Conservation (phyloP, 1,140 invertebrate genomes). For the Camponotus floridanus region DNA sequence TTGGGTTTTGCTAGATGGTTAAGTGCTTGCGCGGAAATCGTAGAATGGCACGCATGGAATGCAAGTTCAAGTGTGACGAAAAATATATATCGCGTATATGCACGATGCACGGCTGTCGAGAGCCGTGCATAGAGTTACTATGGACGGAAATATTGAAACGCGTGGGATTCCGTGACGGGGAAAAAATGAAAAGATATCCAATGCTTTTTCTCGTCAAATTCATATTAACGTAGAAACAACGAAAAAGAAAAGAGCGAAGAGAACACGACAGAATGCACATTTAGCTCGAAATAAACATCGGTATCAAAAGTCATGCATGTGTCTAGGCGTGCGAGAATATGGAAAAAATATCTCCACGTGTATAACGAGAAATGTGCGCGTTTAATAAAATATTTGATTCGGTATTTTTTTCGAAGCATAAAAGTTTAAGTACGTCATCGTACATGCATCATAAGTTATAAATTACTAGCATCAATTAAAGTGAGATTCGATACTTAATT, state of each 20-base stretch:
- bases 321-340: background rate
- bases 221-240: background rate
- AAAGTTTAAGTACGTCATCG: background rate
- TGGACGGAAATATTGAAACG: constrained; percentile 58
- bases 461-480: background rate
- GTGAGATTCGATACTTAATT: background rate
- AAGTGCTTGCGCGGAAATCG: constrained; percentile 41
- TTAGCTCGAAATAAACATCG: constrained; percentile 13
- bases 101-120: constrained; percentile 21
- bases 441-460: background rate
- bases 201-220: constrained; percentile 16
- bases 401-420: background rate
- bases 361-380: background rate
- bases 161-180: background rate
- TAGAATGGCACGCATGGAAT: constrained; percentile 45
- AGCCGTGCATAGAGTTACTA: constrained; percentile 22
- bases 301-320: constrained; percentile 24
- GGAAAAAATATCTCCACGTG: background rate
- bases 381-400: constrained; percentile 25
- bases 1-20: constrained; percentile 6
- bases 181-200: constrained; percentile 12
- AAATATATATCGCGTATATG: constrained; percentile 30
- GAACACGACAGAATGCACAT: background rate
- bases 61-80: constrained; percentile 58
- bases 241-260: background rate